Evolutionary conservation across 2,888 invertebrate genomes (phyloP), one percentile per base, ranked within the genome.

Genomic region (Drosophila falleni): DNA sequence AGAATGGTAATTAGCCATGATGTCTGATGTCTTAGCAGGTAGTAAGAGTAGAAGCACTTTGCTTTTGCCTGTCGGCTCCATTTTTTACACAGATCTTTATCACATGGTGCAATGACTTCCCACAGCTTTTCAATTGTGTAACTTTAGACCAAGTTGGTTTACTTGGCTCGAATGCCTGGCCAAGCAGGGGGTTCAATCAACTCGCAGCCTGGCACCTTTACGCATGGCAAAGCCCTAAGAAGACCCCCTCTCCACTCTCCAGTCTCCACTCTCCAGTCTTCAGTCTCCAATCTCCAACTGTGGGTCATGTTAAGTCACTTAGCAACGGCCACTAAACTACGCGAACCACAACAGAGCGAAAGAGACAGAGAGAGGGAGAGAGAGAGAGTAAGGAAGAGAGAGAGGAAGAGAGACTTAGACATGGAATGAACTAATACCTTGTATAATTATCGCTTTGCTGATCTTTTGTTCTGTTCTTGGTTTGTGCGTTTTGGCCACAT

Each of bases 171-270:
- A 58, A 55, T 60, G 71, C 59, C 65, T 56, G 64, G 78, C 66
- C 79, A 68, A 67, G 64, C 75, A 74, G 56, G 50, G 65, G 75
- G 80, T 81, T 81, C 80, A 81, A 81, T 81, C 80, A 81, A 81
- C 77, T 77, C 80, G 31, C 59, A 67, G 78, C 81, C 88, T 89
- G 81, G 84, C 90, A 91, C 90, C 90, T 90, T 90, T 89, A 90
- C 90, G 90, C 90, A 90, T 90, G 90, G 86, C 80, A 78, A 64
- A 64, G 68, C 49, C 46, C 67, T 64, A 47, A 59, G 60, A 63
- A 64, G 44, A 44, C 61, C 31, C 54, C 74, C 13, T n/a, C n/a
- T n/a, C n/a, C n/a, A n/a, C n/a, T n/a, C n/a, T n/a, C n/a, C n/a
- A n/a, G n/a, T n/a, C n/a, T 33, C 10, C 47, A 55, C 53, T 31